These are phyloP conservation scores for Actinia tenebrosa DNA, from an alignment of 64 coral and sea anemone species.

Conservation along the genomic window DNA sequence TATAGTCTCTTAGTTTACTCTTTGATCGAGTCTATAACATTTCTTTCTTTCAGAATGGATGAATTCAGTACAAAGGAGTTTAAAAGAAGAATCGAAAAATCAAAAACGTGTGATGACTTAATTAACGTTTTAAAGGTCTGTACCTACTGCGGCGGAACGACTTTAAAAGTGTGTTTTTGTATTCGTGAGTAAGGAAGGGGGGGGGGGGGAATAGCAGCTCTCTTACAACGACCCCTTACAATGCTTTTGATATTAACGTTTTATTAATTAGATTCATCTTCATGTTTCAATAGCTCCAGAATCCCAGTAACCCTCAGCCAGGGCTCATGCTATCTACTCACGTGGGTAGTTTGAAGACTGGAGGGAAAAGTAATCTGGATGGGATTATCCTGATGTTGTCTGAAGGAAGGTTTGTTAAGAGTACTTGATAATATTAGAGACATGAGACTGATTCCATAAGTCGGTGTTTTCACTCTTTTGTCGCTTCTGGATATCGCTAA, in stretches of 20 bases:
- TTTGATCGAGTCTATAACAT: neutral
- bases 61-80: conserved; percentile 77
- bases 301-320: conserved; percentile 67
- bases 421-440: too few species aligned
- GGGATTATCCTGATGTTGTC: conserved; percentile 71
- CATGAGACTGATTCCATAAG: too few species aligned
- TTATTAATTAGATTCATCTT: neutral
- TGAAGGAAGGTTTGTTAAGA: conserved; percentile 49
- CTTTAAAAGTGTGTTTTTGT: neutral
- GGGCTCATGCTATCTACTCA: conserved; percentile 86
- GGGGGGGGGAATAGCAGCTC: too few species aligned
- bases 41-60: conserved; percentile 40
- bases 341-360: conserved; percentile 57
- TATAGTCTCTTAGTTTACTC: too few species aligned
- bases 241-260: too few species aligned
- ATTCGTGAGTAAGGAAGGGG: too few species aligned
- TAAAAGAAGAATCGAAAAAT: conserved; percentile 76
- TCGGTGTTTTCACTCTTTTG: too few species aligned
- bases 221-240: neutral
- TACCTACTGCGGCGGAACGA: neutral
- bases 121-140: conserved; percentile 79
- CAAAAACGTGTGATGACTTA: conserved; percentile 69
- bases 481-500: too few species aligned
- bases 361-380: conserved; percentile 71
- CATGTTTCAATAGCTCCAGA: conserved; percentile 39